Evolutionary conservation across 1,140 invertebrate genomes (phyloP), one percentile per base, ranked within the genome.

Genomic region (Lamellibrachia luymesi): DNA sequence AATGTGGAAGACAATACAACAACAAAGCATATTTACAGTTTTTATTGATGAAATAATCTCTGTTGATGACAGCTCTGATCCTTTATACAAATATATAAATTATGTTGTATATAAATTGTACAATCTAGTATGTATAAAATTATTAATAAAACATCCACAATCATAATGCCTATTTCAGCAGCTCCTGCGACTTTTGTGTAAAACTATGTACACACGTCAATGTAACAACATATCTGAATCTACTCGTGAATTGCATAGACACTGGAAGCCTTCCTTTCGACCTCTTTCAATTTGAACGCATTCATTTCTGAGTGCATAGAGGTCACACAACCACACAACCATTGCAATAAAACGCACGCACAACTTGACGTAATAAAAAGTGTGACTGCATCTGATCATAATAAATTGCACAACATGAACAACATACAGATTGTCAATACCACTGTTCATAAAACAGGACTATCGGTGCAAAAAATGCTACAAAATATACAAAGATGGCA

Each of bases 91-190:
- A 80, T 80, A 80, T 80, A 80, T 80, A 80, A 80, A 80, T 80
- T 80, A 80, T 80, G 64, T 80, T 80, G 64, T 80, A 80, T 80
- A 80, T 80, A 80, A 80, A 80, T 80, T 80, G 64, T 80, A 80
- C 64, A 80, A 80, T 80, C 64, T 80, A 80, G 64, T 80, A 80
- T 80, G 64, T 80, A 80, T 17, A 80, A 80, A 80, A 80, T 80
- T 80, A 80, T 80, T 22, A 80, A 80, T 56, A 56, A 38, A 56
- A 56, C 64, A 80, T 17, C 64, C 64, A 17, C 64, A 22, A 80
- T 80, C 64, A 80, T 22, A 80, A 80, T 17, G 64, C 4, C 64
- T 80, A 80, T 17, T 10, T 80, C 64, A 80, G 64, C 64, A 80
- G 17, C 25, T 22, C 64, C 4, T 80, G 64, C 64, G 25, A 80